These are phyloP conservation scores for Spodoptera exigua DNA, from an alignment of 2,888 invertebrate species.

Conservation along the genomic window DNA sequence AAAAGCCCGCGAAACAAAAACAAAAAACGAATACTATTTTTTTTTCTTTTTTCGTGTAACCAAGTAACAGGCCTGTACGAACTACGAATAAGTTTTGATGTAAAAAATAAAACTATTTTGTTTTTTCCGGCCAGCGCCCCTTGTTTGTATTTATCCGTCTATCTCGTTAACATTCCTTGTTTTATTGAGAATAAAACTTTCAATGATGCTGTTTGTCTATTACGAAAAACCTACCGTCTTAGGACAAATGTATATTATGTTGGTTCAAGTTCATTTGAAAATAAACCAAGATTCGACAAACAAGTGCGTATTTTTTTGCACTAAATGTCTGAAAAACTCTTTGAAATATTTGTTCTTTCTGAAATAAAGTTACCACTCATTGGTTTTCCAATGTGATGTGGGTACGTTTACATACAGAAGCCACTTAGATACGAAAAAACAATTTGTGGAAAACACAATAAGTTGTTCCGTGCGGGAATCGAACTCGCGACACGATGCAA, in stretches of 20 bases:
- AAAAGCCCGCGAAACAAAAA: conserved; percentile 3
- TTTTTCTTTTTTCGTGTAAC: conserved; percentile 20
- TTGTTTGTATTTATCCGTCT: conserved; percentile 53
- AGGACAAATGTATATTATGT: conserved; percentile 28
- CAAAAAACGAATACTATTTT: conserved; percentile 21
- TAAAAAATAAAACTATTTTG: conserved; percentile 56
- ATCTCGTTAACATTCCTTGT: conserved; percentile 55
- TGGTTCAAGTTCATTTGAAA: conserved; percentile 16
- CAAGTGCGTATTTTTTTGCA: conserved; percentile 11
- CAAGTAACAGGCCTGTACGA: conserved; percentile 19
- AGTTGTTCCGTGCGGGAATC: no score
- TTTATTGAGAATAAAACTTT: conserved; percentile 57
- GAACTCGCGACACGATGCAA: no score
- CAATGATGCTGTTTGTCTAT: conserved; percentile 53
- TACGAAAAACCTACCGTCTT: conserved; percentile 7
- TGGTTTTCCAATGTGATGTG: no score
- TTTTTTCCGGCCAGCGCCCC: conserved; percentile 54
- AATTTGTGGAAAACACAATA: no score
- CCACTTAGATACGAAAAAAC: no score
- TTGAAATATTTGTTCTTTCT: no score
- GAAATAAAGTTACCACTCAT: no score
- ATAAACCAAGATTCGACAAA: conserved; percentile 5
- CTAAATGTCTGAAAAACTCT: no score
- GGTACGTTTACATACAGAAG: no score
- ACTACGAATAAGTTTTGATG: conserved; percentile 53